Conservation (phyloP, 2,888 invertebrate species). For the Didymodactylos carnosus region DNA sequence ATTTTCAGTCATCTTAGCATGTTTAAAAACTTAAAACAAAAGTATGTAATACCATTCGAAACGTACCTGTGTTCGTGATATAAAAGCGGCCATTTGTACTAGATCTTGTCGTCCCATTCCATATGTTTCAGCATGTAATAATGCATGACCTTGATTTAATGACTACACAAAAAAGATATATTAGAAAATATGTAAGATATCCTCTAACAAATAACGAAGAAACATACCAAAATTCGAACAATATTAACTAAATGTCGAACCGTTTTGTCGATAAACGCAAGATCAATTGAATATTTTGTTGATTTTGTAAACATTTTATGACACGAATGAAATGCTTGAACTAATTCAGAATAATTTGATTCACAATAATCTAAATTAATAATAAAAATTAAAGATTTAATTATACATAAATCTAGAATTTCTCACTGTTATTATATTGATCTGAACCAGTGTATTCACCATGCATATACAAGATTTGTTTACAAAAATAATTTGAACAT, state of each 20-base stretch:
- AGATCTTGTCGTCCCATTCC: constrained; percentile 28
- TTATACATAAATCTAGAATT: no score
- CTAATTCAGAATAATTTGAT: not conserved
- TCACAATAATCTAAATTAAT: no score
- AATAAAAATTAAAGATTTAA: no score
- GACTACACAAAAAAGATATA: not conserved
- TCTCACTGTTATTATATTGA: not conserved
- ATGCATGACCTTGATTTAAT: constrained; percentile 24
- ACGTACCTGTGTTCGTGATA: constrained; percentile 30
- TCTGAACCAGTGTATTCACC: not conserved
- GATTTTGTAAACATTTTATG: not conserved
- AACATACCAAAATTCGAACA: not conserved
- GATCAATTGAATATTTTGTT: not conserved
- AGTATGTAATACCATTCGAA: no score
- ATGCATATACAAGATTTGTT: not conserved
- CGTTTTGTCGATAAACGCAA: not conserved
- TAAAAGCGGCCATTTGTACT: constrained; percentile 26
- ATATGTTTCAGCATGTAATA: constrained; percentile 25
- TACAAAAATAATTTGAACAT: not conserved
- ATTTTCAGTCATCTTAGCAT: no score
- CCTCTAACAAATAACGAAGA: no score
- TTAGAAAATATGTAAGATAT: no score
- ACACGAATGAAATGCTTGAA: not conserved
- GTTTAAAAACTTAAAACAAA: no score
- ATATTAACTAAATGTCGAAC: not conserved